Evolutionary conservation across 1,140 invertebrate genomes (phyloP).

Genomic region (Chironomus striatipennis): DNA sequence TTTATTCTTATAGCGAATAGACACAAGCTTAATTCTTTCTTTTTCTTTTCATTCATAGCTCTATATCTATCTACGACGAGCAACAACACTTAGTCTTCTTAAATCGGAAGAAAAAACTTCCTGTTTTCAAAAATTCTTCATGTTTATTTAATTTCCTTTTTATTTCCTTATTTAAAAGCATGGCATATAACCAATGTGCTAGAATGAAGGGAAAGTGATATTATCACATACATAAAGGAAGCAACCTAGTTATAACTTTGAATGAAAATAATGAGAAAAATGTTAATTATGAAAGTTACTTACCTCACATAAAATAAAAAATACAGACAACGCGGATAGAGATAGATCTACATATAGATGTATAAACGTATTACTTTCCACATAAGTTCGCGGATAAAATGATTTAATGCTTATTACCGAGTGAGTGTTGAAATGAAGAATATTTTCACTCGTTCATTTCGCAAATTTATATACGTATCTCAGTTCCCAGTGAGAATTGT

Average conservation of each 20-base stretch:
- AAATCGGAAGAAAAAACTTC: not conserved
- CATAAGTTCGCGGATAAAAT: not conserved
- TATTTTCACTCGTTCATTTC: not conserved
- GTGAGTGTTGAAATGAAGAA: not conserved
- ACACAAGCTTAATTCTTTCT: not conserved
- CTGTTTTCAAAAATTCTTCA: slow-evolving; percentile 15
- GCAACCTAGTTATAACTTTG: not conserved
- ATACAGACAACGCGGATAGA: not conserved
- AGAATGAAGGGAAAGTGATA: too few relatives aligned
- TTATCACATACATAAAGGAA: too few relatives aligned
- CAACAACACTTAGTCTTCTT: not conserved
- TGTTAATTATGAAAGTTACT: slow-evolving; percentile 6
- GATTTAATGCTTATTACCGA: not conserved
- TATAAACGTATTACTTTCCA: not conserved
- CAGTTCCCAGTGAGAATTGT: too few relatives aligned
- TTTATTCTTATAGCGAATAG: too few relatives aligned
- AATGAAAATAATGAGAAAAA: slow-evolving; percentile 1
- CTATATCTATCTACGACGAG: not conserved
- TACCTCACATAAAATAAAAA: too few relatives aligned
- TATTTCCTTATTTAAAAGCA: not conserved
- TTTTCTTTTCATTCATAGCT: too few relatives aligned
- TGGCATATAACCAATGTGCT: too few relatives aligned
- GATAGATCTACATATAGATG: not conserved
- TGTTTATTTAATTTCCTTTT: slow-evolving; percentile 23
- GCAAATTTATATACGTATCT: too few relatives aligned